phyloP scores from a whole-genome alignment of 2,888 invertebrate genomes.

The Drosophila maculinotata region DNA sequence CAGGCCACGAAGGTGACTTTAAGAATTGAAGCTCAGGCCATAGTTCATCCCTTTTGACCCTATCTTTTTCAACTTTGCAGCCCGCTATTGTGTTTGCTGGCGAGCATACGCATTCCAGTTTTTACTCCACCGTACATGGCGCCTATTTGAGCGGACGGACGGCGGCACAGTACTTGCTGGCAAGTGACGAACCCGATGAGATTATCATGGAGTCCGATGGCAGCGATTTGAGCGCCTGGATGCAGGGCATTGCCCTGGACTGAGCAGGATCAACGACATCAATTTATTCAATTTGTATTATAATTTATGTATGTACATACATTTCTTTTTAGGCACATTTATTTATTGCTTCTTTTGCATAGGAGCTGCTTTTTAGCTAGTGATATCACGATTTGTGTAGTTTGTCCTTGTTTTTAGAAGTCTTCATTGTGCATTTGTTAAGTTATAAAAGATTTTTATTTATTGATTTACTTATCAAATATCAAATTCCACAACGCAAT shows the following conservation, averaged over 20 bases:
- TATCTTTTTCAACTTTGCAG: conserved; percentile 85
- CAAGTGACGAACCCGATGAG: conserved; percentile 88
- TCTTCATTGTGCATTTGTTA: conserved; percentile 61
- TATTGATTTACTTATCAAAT: conserved; percentile 13
- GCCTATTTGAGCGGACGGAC: conserved; percentile 95
- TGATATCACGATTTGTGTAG: conserved; percentile 60
- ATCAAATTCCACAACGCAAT: conserved; percentile 20
- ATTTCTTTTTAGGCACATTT: conserved; percentile 19
- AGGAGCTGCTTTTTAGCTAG: conserved; percentile 55
- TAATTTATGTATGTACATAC: conserved; percentile 47
- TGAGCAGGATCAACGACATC: conserved; percentile 76
- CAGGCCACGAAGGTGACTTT: conserved; percentile 89
- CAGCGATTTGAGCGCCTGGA: conserved; percentile 94
- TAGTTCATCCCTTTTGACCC: not conserved
- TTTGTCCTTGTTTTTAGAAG: conserved; percentile 27
- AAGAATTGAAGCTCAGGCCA: too few species aligned
- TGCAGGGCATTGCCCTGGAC: conserved; percentile 93
- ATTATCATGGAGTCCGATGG: conserved; percentile 90
- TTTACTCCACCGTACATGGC: conserved; percentile 98
- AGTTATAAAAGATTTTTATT: conserved; percentile 20
- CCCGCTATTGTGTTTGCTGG: conserved; percentile 95
- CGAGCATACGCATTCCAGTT: conserved; percentile 97
- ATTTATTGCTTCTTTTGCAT: conserved; percentile 33
- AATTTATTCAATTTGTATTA: conserved; percentile 55
- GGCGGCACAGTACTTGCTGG: conserved; percentile 90